Evolutionary conservation across 1,140 invertebrate genomes (phyloP).

Genomic region (Bombus impatiens): DNA sequence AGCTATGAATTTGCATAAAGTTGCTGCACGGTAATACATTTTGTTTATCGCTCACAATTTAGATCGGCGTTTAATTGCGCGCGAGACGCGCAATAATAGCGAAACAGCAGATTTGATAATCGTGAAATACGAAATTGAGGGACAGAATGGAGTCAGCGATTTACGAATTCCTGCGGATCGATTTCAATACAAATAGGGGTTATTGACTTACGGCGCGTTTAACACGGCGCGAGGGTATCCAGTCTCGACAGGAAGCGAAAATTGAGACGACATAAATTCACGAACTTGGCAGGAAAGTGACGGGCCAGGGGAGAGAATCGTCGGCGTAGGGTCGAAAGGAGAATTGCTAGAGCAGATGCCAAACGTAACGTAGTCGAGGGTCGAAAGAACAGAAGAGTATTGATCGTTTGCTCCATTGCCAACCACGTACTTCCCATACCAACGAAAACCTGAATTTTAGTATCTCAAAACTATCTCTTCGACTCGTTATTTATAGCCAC

Average conservation of each 20-base stretch:
- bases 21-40: fast-evolving
- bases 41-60: not conserved
- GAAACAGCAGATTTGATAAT: not conserved
- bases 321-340: conserved; percentile 19
- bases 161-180: conserved; percentile 1
- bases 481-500: no score
- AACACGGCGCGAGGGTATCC: not conserved
- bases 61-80: not conserved
- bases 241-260: conserved; percentile 27
- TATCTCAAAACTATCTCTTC: not conserved
- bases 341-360: conserved; percentile 33
- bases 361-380: conserved; percentile 42
- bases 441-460: not conserved
- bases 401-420: conserved; percentile 51
- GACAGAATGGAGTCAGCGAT: not conserved
- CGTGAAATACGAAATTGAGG: not conserved
- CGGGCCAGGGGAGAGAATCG: conserved; percentile 6
- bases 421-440: not conserved
- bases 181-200: conserved; percentile 9
- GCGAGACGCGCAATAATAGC: no score
- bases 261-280: conserved; percentile 41
- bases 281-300: conserved; percentile 24
- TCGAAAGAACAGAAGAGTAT: conserved; percentile 53
- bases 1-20: no score
- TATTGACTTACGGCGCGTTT: conserved; percentile 11